These are phyloP conservation scores for Neoascia interrupta DNA, from an alignment of 2,888 invertebrate genomes.

Conservation along the genomic window DNA sequence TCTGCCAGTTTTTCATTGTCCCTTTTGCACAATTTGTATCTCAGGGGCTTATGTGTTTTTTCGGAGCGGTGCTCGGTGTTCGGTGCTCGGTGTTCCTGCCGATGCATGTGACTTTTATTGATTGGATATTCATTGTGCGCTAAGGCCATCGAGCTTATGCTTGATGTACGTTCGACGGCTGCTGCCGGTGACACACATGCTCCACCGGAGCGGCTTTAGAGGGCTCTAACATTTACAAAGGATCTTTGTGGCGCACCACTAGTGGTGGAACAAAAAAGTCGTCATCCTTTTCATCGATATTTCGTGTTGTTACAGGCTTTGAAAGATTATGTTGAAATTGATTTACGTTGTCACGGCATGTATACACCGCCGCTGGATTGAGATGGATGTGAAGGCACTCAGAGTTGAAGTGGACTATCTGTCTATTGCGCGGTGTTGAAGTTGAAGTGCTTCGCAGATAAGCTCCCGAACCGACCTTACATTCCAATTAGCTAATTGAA, in stretches of 20 bases:
- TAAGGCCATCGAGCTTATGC: slow-evolving; percentile 56
- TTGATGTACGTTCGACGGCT: neutral
- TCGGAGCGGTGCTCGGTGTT: slow-evolving; percentile 25
- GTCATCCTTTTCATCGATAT: slow-evolving; percentile 51
- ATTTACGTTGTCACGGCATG: slow-evolving; percentile 34
- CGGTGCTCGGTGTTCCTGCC: slow-evolving; percentile 41
- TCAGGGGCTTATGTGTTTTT: slow-evolving; percentile 37
- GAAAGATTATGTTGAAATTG: slow-evolving; percentile 53
- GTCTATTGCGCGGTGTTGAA: too few relatives aligned
- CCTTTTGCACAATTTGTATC: slow-evolving; percentile 3
- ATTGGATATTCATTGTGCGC: slow-evolving; percentile 61
- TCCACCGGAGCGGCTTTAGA: slow-evolving; percentile 37
- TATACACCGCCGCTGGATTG: too few relatives aligned
- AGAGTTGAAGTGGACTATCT: too few relatives aligned
- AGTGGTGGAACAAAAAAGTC: slow-evolving; percentile 26
- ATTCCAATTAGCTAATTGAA: slow-evolving; percentile 30
- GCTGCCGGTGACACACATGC: slow-evolving; percentile 54
- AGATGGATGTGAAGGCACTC: slow-evolving; percentile 9
- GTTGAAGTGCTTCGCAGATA: neutral
- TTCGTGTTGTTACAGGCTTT: slow-evolving; percentile 28
- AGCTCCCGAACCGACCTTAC: neutral
- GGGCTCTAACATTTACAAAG: slow-evolving; percentile 66
- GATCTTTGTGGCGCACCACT: slow-evolving; percentile 52
- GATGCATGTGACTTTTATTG: slow-evolving; percentile 66
- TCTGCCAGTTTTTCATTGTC: neutral